phyloP scores from a whole-genome alignment of 2,797 vertebrate genomes.

The Sebastes glaucus region DNA sequence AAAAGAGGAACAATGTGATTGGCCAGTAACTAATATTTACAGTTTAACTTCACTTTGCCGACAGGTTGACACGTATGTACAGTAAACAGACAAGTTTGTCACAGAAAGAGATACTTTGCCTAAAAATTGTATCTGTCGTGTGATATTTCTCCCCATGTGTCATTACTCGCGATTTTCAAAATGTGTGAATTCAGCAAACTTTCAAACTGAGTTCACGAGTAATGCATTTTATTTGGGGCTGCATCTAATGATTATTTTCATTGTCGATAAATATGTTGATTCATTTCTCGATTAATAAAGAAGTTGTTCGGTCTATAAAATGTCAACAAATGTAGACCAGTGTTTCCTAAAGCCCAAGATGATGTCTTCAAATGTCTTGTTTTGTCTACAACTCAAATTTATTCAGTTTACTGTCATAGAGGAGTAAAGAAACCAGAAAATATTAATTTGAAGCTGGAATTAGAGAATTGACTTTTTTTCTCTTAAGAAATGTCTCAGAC shows the following conservation, averaged over 20 bases:
- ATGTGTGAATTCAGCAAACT: no score
- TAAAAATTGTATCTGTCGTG: neutral
- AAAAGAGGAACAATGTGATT: conserved; percentile 4
- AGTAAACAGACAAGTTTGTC: neutral
- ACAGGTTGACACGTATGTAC: neutral
- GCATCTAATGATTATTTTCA: no score
- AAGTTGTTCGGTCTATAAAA: neutral
- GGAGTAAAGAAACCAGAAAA: neutral
- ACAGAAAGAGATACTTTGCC: neutral
- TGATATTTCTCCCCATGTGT: neutral
- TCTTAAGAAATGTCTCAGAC: no score
- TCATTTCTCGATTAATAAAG: no score
- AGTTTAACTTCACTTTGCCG: neutral
- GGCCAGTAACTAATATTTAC: neutral
- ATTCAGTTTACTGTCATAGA: no score
- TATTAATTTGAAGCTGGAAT: neutral
- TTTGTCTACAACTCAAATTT: no score
- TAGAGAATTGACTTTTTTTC: neutral
- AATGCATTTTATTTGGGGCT: no score
- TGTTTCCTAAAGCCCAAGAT: neutral
- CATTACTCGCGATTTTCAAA: neutral
- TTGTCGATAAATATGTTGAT: no score
- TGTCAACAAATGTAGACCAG: neutral
- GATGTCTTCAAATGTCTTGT: no score
- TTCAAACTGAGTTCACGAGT: no score